Base-by-base conservation (phyloP, 2,888 invertebrate species). In the Drosophila emarginata region DNA sequence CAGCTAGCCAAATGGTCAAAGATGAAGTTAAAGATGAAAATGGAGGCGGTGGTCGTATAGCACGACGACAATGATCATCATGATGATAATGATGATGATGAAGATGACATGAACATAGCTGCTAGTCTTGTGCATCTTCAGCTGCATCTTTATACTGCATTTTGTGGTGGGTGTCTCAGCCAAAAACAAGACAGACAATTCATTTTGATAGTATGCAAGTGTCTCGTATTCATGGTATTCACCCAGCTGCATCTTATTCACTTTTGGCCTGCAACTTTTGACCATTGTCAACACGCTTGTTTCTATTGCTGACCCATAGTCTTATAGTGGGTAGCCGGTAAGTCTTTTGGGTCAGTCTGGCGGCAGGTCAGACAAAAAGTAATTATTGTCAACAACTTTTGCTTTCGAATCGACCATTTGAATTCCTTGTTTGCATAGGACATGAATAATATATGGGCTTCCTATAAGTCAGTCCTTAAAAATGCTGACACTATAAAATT, bases 81-180 rank as follows among this genome's bases (percentile, higher is more conserved):
- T 39, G 64, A 67, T 28, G 45, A 74, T 67, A 37, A 65, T 60
- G 45, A 63, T 59, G 77, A 78, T 62, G 66, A 75, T 77, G 76
- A 83, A 79, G 83, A 83, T 79, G 84, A 86, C 83, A 86, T 79
- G 82, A 79, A 78, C 78, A 81, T 81, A 72, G 83, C 81, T 79
- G 86, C 83, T 69, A 67, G 82, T 85, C 79, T 82, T 82, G 77
- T 68, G 67, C 71, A 66, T 72, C 72, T 64, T 21, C 32, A 36
- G 21, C 15, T 57, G 45, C 61, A 67, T 67, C 60, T 67, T 54
- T 54, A 36, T 59, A 37, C 61, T 64, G 67, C 66, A 59, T 56
- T 39, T 63, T 40, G 68, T 59, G 61, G 64, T 71, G 73, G 66
- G 63, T 72, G 45, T 62, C 23, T 63, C 64, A 58, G 68, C 61